phyloP scores from a whole-genome alignment of 2,888 invertebrate genomes.

The Melipona bicolor region DNA sequence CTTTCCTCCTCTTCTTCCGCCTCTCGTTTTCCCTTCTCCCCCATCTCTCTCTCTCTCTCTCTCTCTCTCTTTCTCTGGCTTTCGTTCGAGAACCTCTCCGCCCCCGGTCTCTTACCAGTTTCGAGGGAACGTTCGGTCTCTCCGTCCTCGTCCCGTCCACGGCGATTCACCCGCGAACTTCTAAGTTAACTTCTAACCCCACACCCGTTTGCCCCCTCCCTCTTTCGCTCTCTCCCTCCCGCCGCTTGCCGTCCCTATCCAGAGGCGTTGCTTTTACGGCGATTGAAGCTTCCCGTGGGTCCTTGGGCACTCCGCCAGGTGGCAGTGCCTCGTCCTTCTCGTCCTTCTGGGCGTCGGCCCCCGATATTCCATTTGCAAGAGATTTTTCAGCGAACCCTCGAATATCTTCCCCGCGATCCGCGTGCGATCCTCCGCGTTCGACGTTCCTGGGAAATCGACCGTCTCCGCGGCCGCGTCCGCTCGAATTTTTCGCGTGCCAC shows the following conservation, averaged over 20 bases:
- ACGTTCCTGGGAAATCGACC: background rate
- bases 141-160: slow-evolving; percentile 42
- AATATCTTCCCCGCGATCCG: background rate
- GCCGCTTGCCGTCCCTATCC: slow-evolving; percentile 44
- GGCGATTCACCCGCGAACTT: slow-evolving; percentile 60
- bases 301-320: slow-evolving; percentile 81
- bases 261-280: slow-evolving; percentile 81
- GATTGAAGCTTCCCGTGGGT: slow-evolving; percentile 80
- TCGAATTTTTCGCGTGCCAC: slow-evolving; percentile 38
- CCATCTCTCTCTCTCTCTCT: slow-evolving; percentile 20
- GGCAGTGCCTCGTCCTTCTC: slow-evolving; percentile 73
- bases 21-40: slow-evolving; percentile 3
- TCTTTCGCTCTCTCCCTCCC: slow-evolving; percentile 9
- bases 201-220: background rate
- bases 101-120: background rate
- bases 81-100: slow-evolving; percentile 13
- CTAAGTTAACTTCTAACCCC: slow-evolving; percentile 72
- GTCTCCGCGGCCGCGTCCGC: background rate
- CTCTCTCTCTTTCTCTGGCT: background rate
- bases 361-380: slow-evolving; percentile 56
- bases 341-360: slow-evolving; percentile 71
- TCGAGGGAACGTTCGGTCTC: background rate
- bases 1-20: slow-evolving; percentile 28
- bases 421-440: background rate
- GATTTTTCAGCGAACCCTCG: slow-evolving; percentile 42